Conservation (phyloP, 2,113 vertebrate species). For the Megaceryle maxima region DNA sequence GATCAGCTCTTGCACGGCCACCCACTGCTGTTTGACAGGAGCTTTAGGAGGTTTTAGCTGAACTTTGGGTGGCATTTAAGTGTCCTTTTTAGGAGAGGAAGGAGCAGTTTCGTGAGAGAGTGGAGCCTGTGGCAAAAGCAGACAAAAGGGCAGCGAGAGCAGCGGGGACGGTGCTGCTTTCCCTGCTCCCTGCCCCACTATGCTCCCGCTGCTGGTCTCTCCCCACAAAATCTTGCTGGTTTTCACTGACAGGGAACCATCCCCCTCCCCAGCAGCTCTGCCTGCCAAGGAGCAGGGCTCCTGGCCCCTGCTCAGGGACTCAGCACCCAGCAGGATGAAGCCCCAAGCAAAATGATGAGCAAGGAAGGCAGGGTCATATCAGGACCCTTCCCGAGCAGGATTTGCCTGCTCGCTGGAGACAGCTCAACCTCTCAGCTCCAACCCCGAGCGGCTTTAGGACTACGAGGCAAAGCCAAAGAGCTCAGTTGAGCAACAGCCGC, state of each 20-base stretch:
- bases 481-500: fast-evolving
- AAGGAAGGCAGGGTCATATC: neutral
- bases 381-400: neutral
- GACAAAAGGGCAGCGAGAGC: neutral
- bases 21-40: neutral
- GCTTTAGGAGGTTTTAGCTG: neutral
- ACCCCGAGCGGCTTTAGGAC: neutral
- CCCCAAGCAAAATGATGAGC: neutral
- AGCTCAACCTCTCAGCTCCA: neutral
- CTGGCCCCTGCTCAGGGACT: fast-evolving
- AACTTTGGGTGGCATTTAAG: neutral
- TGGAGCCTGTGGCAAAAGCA: neutral
- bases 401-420: neutral
- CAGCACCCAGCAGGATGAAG: neutral
- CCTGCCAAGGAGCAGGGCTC: neutral
- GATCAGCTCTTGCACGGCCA: neutral
- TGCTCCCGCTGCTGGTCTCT: fast-evolving
- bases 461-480: neutral
- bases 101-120: fast-evolving
- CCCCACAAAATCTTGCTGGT: neutral
- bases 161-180: neutral
- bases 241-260: fast-evolving
- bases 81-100: neutral
- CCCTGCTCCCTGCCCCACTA: neutral
- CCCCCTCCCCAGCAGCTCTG: neutral